Percentiles rank a stretch among this genome's conserved stretches.
These are phyloP conservation scores for Pomatostomus ruficeps DNA, from an alignment of 2,113 vertebrate species.

Conservation along the genomic window DNA sequence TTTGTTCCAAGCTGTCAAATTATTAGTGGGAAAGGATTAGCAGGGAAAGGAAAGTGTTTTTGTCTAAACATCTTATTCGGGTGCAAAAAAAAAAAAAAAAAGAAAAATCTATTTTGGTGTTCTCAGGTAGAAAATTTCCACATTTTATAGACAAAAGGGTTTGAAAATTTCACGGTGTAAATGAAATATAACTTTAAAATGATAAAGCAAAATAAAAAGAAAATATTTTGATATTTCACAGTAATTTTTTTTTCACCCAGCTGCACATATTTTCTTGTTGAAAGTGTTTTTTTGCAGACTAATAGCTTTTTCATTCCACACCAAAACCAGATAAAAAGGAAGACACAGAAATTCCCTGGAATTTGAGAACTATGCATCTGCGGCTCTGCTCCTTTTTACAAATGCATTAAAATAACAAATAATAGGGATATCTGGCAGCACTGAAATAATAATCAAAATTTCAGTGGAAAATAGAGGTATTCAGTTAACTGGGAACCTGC, in stretches of 20 bases:
- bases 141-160: background rate
- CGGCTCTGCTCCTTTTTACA: background rate
- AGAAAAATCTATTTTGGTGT: background rate
- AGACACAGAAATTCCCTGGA: background rate
- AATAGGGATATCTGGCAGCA: background rate
- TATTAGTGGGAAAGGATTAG: conserved; percentile 27
- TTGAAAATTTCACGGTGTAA: background rate
- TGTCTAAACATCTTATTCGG: background rate
- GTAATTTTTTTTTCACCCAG: background rate
- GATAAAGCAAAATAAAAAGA: background rate
- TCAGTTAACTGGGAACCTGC: background rate
- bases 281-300: background rate
- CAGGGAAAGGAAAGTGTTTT: background rate
- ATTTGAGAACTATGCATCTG: background rate
- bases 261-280: background rate
- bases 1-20: conserved; percentile 15
- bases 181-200: background rate
- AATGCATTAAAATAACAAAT: background rate
- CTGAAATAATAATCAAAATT: background rate
- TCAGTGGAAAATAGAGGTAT: background rate
- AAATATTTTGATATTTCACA: background rate
- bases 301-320: background rate
- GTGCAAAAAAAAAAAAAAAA: background rate
- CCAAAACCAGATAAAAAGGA: background rate
- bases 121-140: background rate